Evolutionary conservation across 2,888 invertebrate genomes (phyloP), one percentile per base, ranked within the genome.

Genomic region (Caenorhabditis sinica): DNA sequence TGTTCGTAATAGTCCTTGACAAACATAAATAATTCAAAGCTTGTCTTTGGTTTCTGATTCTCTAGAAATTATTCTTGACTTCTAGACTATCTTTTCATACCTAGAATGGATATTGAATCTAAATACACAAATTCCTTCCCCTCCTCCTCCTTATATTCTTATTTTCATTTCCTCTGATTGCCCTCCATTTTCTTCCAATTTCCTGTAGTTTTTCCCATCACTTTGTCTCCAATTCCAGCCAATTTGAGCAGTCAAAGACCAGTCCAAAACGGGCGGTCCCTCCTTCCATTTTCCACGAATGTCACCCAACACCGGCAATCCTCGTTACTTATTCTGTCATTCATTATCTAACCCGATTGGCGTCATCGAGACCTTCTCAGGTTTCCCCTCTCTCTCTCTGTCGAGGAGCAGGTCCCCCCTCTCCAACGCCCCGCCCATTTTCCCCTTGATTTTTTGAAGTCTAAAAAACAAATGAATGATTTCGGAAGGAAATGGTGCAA

Each of bases 321-420:
- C 79, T 72, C 79, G 79, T 79, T 79, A 79, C 79, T 72, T 72
- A 79, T 79, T 79, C 79, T 51, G 71, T 56, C 72, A 72, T 77
- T 77, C 77, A 77, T 77, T 77, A 77, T 71, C 71, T 71, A 53
- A 71, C 77, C 79, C 79, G 71, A 72, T 71, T 79, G 79, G 79
- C 79, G 79, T 79, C 79, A 79, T 79, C 79, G 79, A 79, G 71
- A 61, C 72, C 79, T 79, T 79, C 71, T 79, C 79, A 56, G 69
- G 79, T 79, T 79, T 56, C 79, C 45, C 28, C 33, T 8, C 11
- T 49, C 49, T n/a, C 30, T 30, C 53, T n/a, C 17, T 33, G 6
- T 20, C 20, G n/a, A 20, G 45, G 30, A 69, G 56, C n/a, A 56
- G 61, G 49, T 51, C 43, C 66, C 33, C 53, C 40, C 51, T 74